Evolutionary conservation across 2,888 invertebrate species (phyloP), one percentile per base, ranked within the genome.

Genomic region (Eugnorisma glareosa): DNA sequence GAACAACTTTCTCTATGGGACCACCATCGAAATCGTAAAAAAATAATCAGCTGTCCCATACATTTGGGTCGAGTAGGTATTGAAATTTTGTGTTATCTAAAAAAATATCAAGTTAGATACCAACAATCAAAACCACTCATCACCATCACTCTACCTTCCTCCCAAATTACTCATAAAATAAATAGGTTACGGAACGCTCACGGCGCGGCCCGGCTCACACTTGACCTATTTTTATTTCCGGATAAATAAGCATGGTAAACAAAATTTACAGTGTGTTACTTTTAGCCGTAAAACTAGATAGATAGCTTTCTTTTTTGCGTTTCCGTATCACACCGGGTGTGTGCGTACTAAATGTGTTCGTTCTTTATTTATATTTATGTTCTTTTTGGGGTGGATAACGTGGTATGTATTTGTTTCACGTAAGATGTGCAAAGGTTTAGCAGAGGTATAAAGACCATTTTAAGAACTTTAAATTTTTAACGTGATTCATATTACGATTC

Each of bases 211-310:
- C n/a, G 31, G 28, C 66, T 75, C 67, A 57, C 72, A 77, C 82
- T 86, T 86, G 79, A 79, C 88, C 79, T 68, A 59, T 82, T 85
- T 88, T 83, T 86, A 84, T 82, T 82, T 87, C 71, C 82, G 69
- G 73, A 82, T 88, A 88, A 86, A 89, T 84, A 89, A 84, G 75
- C 81, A 86, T 84, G 75, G 86, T 83, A 81, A 89, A 84, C 61
- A 83, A 28, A 86, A 89, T 86, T 86, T 88, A 88, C 84, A 82
- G 79, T 66, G 68, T 76, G 78, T 86, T 81, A 70, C 79, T 72
- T 67, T 66, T 61, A 63, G 67, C 67, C 84, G 71, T 89, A 89
- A 89, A 88, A 86, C 82, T 84, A 89, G 81, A 87, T 54, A 72
- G 68, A 86, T 87, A 31, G 73, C 43, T 40, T 75, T 75, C 75